Evolutionary conservation across 2,888 invertebrate genomes (phyloP).

Genomic region (Bellardia bayeri): DNA sequence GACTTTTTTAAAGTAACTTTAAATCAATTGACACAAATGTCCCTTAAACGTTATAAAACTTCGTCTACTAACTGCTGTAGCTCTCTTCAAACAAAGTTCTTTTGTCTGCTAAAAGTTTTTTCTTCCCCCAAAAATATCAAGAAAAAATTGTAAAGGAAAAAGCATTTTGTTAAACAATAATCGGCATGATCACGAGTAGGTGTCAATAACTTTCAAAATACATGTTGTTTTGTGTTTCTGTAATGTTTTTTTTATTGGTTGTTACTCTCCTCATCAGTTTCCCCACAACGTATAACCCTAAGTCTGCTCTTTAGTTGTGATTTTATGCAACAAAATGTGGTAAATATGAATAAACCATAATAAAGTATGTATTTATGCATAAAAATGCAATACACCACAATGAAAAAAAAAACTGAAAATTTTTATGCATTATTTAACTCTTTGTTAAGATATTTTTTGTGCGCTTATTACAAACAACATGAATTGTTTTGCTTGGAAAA

Average conservation of each 20-base stretch:
- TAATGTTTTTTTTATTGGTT: background rate
- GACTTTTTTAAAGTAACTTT: no score
- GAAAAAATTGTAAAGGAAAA: slow-evolving; percentile 57
- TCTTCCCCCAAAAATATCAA: slow-evolving; percentile 20
- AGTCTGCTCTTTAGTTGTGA: slow-evolving; percentile 25
- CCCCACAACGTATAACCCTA: background rate
- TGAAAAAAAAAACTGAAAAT: slow-evolving; percentile 29
- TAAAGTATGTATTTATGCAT: slow-evolving; percentile 71
- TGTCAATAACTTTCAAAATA: slow-evolving; percentile 75
- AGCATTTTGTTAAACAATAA: slow-evolving; percentile 73
- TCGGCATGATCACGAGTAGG: slow-evolving; percentile 75
- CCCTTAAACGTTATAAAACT: background rate
- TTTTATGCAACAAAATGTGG: slow-evolving; percentile 66
- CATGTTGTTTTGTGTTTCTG: slow-evolving; percentile 58
- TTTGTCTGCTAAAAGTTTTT: slow-evolving; percentile 53
- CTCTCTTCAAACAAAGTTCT: slow-evolving; percentile 53
- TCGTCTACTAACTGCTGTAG: slow-evolving; percentile 2
- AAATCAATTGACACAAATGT: no score
- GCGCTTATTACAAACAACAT: slow-evolving; percentile 21
- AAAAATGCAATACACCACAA: slow-evolving; percentile 47
- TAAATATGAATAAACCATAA: slow-evolving; percentile 71
- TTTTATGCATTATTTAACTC: slow-evolving; percentile 71
- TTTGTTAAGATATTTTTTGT: slow-evolving; percentile 39
- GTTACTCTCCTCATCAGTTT: slow-evolving; percentile 7
- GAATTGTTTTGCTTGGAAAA: slow-evolving; percentile 37